phyloP scores from a whole-genome alignment of 2,113 vertebrate species.

The Glareola pratincola region DNA sequence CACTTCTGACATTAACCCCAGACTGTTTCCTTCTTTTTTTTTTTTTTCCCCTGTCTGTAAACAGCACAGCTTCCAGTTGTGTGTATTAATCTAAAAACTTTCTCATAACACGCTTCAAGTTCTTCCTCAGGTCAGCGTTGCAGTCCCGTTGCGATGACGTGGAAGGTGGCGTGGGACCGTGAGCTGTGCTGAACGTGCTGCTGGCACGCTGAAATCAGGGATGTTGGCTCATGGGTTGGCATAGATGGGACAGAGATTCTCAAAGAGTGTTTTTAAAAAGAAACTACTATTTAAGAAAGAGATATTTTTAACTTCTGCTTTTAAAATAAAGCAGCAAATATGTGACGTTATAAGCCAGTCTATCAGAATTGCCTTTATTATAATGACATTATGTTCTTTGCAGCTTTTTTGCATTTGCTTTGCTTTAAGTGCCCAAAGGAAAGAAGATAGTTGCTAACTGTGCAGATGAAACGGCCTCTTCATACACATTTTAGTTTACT shows the following conservation, averaged over 20 bases:
- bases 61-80: neutral
- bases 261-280: neutral
- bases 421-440: neutral
- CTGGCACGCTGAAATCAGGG: neutral
- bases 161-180: neutral
- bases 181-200: neutral
- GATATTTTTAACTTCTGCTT: constrained; percentile 21
- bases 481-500: neutral
- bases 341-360: neutral
- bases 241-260: neutral
- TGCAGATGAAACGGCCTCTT: neutral
- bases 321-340: neutral
- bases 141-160: neutral
- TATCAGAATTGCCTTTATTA: neutral
- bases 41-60: neutral
- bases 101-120: neutral
- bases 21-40: neutral
- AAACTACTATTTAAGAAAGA: neutral
- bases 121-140: neutral
- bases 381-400: neutral
- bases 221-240: neutral
- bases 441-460: neutral
- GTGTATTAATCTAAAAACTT: constrained; percentile 1
- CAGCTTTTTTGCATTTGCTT: neutral
- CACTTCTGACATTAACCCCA: constrained; percentile 1